Evolutionary conservation across 2,888 invertebrate genomes (phyloP).

Genomic region (Acholoe squamosa): DNA sequence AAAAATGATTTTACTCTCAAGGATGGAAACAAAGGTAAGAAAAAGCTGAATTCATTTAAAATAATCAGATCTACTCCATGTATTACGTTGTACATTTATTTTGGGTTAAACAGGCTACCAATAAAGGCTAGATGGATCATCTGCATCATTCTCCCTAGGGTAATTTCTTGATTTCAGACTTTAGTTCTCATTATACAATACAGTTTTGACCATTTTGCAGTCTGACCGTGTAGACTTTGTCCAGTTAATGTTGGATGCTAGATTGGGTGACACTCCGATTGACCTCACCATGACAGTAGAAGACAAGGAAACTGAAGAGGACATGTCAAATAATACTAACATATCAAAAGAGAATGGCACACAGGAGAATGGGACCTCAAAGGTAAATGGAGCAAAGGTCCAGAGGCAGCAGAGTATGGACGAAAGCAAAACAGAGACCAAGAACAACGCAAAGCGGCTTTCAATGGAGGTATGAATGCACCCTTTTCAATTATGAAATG

Average conservation of each 20-base stretch:
- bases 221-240: conserved; percentile 79
- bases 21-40: conserved; percentile 71
- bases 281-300: conserved; percentile 58
- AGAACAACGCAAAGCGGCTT: background rate
- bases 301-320: conserved; percentile 17
- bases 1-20: conserved; percentile 71
- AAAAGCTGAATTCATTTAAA: background rate
- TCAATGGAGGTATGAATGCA: conserved; percentile 48
- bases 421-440: background rate
- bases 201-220: too few relatives aligned
- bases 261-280: conserved; percentile 47
- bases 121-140: too few relatives aligned
- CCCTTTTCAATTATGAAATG: too few relatives aligned
- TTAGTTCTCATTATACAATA: too few relatives aligned
- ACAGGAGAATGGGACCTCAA: too few relatives aligned
- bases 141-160: too few relatives aligned
- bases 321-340: background rate
- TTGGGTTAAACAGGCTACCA: too few relatives aligned
- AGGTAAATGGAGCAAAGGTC: background rate
- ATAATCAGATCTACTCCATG: too few relatives aligned
- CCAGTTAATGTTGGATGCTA: conserved; percentile 83
- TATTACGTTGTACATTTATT: too few relatives aligned
- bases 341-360: background rate
- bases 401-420: background rate
- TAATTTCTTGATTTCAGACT: too few relatives aligned